These are phyloP conservation scores for Clupea harengus DNA, from an alignment of 2,113 vertebrate genomes.

Conservation along the genomic window DNA sequence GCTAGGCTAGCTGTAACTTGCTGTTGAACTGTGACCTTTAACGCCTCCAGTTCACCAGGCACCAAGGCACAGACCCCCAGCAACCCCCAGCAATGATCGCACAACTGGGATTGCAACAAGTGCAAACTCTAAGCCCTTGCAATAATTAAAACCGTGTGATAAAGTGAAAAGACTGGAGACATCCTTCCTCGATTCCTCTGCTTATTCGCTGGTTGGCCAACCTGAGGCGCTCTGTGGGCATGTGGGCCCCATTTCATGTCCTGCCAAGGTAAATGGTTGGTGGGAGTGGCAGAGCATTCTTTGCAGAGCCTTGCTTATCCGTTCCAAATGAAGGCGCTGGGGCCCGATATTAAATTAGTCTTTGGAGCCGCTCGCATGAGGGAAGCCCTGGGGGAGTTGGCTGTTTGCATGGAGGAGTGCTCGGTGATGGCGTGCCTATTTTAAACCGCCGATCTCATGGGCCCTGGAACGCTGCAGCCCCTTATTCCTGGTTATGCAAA, in stretches of 20 bases:
- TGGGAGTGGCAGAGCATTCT: conserved; percentile 54
- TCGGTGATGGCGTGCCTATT: conserved; percentile 36
- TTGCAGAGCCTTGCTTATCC: conserved; percentile 60
- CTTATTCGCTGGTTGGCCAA: conserved; percentile 28
- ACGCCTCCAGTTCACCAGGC: not conserved
- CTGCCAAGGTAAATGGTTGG: conserved; percentile 60
- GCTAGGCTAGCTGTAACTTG: conserved; percentile 48
- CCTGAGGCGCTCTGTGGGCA: conserved; percentile 29
- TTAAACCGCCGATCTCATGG: conserved; percentile 39
- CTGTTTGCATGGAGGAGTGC: conserved; percentile 2
- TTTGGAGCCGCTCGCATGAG: conserved; percentile 25
- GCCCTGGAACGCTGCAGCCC: conserved; percentile 17
- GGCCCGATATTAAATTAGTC: conserved; percentile 43
- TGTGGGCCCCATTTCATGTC: conserved; percentile 34
- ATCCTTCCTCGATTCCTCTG: conserved; percentile 23
- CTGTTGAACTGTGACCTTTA: conserved; percentile 28
- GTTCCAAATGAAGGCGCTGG: conserved; percentile 60
- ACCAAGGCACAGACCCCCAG: too few species aligned
- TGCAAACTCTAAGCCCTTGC: not conserved
- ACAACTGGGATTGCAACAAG: not conserved
- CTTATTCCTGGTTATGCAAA: conserved; percentile 1
- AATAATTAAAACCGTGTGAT: not conserved
- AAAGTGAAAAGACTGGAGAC: not conserved
- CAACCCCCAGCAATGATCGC: not conserved
- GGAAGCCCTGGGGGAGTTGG: conserved; percentile 46